Conservation (phyloP, 1,140 invertebrate genomes). For the Drosophila parvula region DNA sequence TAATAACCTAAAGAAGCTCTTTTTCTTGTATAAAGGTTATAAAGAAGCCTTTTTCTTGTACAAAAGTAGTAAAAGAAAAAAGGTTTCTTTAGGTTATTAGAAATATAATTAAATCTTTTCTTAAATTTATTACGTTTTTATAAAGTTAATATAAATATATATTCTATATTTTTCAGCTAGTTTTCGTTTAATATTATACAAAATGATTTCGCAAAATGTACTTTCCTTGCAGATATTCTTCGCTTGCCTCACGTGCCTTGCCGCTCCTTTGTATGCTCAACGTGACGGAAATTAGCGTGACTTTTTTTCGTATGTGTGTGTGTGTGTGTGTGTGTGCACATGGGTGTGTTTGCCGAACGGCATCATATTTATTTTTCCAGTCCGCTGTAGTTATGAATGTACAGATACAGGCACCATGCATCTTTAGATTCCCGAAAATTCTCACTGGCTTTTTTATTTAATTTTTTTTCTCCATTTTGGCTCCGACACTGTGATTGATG, state of each 20-base stretch:
- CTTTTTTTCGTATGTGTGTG: constrained; percentile 38
- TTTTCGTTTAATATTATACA: background rate
- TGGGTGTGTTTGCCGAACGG: constrained; percentile 47
- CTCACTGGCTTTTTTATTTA: constrained; percentile 52
- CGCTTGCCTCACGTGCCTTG: constrained; percentile 62
- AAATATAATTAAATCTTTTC: no score
- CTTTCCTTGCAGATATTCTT: constrained; percentile 28
- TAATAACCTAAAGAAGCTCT: no score
- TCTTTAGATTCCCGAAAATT: constrained; percentile 68
- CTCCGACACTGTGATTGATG: constrained; percentile 66
- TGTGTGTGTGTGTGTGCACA: constrained; percentile 26
- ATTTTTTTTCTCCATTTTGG: constrained; percentile 16
- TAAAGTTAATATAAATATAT: no score
- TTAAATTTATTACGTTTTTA: no score
- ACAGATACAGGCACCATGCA: constrained; percentile 55
- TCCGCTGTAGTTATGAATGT: constrained; percentile 78
- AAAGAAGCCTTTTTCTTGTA: no score
- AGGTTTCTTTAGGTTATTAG: no score
- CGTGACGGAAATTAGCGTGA: constrained; percentile 81
- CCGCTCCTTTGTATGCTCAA: constrained; percentile 77
- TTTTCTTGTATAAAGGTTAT: no score
- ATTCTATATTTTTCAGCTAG: no score
- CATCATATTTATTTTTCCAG: constrained; percentile 76
- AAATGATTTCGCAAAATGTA: background rate
- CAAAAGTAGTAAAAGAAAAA: no score